A percentile compares a stretch with the other conserved stretches of the same genome.
These are phyloP conservation scores for Priocnemis perturbator DNA, from an alignment of 2,888 invertebrate species.

Conservation along the genomic window DNA sequence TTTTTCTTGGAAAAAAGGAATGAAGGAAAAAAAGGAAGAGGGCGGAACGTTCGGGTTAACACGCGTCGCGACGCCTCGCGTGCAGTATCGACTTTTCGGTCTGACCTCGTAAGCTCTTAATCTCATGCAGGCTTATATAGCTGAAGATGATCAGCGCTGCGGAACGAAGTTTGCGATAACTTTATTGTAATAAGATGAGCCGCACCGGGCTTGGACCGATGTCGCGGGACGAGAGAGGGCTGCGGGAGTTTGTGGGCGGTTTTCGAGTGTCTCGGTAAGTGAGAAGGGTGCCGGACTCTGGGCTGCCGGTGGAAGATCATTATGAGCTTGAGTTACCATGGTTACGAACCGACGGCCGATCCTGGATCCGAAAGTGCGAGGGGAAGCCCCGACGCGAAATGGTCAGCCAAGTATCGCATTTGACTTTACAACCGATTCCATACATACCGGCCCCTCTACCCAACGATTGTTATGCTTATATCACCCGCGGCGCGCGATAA, in stretches of 20 bases:
- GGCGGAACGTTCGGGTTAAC: no score
- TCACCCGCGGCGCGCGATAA: conserved; percentile 13
- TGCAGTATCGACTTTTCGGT: no score
- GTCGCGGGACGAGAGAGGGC: conserved; percentile 25
- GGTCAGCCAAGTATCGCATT: conserved; percentile 72
- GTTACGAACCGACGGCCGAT: conserved; percentile 65
- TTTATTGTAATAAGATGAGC: conserved; percentile 71
- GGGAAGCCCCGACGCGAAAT: conserved; percentile 61
- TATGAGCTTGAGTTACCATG: conserved; percentile 73
- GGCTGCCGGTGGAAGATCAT: conserved; percentile 70
- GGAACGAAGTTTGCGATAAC: conserved; percentile 68
- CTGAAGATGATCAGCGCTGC: conserved; percentile 46
- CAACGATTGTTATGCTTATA: conserved; percentile 66
- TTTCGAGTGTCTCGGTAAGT: conserved; percentile 68
- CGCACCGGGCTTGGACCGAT: conserved; percentile 21
- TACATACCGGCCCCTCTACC: conserved; percentile 19
- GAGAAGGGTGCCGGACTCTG: conserved; percentile 69
- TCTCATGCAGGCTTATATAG: no score
- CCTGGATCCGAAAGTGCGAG: conserved; percentile 58
- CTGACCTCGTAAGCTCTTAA: conserved; percentile 2
- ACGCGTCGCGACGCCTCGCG: no score
- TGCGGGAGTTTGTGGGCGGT: conserved; percentile 61
- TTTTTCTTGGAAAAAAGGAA: no score
- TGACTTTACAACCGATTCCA: conserved; percentile 71
- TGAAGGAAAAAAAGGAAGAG: no score